These are phyloP conservation scores for Geotrypetes seraphini DNA, from an alignment of 2,797 vertebrate genomes.

Conservation along the genomic window DNA sequence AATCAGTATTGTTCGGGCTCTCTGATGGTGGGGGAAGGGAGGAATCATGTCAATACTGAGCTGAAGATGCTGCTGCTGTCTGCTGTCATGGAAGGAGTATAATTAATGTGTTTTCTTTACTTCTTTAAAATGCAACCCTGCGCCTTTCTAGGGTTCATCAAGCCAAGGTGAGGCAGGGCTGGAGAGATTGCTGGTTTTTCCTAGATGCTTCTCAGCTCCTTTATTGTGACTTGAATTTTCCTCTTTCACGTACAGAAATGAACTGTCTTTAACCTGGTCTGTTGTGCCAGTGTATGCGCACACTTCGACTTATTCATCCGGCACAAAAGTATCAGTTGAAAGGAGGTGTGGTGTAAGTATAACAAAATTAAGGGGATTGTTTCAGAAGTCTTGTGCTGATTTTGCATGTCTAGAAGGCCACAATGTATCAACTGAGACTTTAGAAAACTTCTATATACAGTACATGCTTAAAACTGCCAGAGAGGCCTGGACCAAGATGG, in stretches of 20 bases:
- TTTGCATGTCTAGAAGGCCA: too few species aligned
- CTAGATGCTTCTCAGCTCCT: background rate
- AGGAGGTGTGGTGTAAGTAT: too few species aligned
- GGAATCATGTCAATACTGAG: conserved; percentile 9
- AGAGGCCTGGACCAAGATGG: too few species aligned
- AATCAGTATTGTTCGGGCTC: conserved; percentile 35
- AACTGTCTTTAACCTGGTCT: too few species aligned
- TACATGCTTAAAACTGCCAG: too few species aligned
- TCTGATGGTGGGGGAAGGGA: conserved; percentile 5
- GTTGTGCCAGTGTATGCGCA: too few species aligned
- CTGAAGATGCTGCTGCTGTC: conserved; percentile 15
- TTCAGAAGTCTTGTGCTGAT: too few species aligned
- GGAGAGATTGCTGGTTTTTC: background rate
- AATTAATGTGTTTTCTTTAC: conserved; percentile 36
- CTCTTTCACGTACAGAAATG: background rate
- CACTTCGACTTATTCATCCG: too few species aligned
- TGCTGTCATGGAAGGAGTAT: conserved; percentile 25
- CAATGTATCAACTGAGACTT: too few species aligned
- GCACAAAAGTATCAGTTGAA: too few species aligned
- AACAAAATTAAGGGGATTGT: too few species aligned
- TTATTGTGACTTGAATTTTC: rapidly evolving
- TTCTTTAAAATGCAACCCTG: conserved; percentile 27
- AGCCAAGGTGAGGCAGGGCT: conserved; percentile 1
- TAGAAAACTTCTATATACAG: too few species aligned
- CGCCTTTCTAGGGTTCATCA: conserved; percentile 16